Evolutionary conservation across 2,113 vertebrate species (phyloP), one percentile per base, ranked within the genome.

Genomic region (Marmota flaviventris): DNA sequence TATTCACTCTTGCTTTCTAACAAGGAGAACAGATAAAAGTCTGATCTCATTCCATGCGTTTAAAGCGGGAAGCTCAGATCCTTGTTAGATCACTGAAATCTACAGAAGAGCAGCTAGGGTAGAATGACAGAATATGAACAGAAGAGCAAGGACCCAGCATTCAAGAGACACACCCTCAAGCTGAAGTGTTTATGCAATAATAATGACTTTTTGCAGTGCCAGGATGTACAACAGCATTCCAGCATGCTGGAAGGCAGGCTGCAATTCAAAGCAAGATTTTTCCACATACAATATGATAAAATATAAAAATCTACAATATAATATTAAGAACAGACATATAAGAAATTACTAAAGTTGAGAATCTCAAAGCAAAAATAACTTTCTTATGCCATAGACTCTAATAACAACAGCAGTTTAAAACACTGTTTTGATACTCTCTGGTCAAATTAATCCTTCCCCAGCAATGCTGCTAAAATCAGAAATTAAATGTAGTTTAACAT

Each of bases 261-360:
- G 29, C 32, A 90, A 75, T 83, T 27, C 85, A 76, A 86, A 92
- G 63, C 13, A 51, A 84, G 10, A 73, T 45, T 79, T 93, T 82
- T 56, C 85, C 85, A 87, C 63, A 93, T 9, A 20, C 5, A 88
- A 45, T 58, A 53, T 65, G 72, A 45, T 75, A 89, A 96, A 90
- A 90, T 25, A 86, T 63, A 95, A 87, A 94, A 37, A 73, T 12
- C 51, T 92, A 69, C 32, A 87, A 70, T 11, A 73, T 56, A 65
- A 58, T 91, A 83, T 25, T 70, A 45, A 87, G 48, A 82, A 7
- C n/a, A 76, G 77, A 70, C 5, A 72, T 45, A 63, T 90, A 85
- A 97, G 70, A 82, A 97, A 93, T 29, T 42, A 75, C 25, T 85
- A 5, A 89, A 83, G 42, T 93, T 87, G 91, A 89, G 89, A 89